Evolutionary conservation across 64 coral and sea anemone genomes (phyloP), one percentile per base, ranked within the genome.

Genomic region (Actinia equina): DNA sequence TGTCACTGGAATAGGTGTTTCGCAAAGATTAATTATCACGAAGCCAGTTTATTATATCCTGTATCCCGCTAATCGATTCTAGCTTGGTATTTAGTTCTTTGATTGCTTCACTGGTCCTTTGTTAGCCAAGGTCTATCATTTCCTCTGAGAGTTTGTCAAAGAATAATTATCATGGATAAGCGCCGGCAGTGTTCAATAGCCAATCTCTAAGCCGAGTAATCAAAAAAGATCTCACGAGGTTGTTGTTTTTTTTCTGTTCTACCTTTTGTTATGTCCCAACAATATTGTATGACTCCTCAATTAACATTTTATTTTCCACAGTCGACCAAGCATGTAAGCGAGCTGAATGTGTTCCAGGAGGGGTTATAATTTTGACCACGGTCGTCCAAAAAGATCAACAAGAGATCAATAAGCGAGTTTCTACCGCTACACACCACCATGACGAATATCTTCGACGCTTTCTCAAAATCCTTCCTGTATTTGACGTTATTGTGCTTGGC

Each of bases 191-290:
- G 69, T 57, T 1, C 69, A 74, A 27, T 74, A 74, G 25, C 69
- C 69, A 74, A 74, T 42, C 69, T 74, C 23, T 74, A 65, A 65
- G 62, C 62, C n/a, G n/a, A 22, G 62, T 23, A 65, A 65, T 65
- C 62, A 65, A n/a, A 22, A 49, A 7, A 20, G 62, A 23, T 0
- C 62, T 65, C 62, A 65, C 62, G 62, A 65, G 19, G n/a, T n/a
- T 2, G 20, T 20, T n/a, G n/a, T n/a, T n/a, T 23, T n/a, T 23
- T 65, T 65, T 20, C n/a, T 65, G 8, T 3, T 37, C 19, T n/a
- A n/a, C 5, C 62, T n/a, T 74, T 74, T 74, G 69, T 74, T 74
- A 74, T 41, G n/a, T 3, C 26, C 63, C 19, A 69, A 74, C n/a
- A 74, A 74, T 74, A 74, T 74, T 10, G 15, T 30, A 30, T 65